phyloP scores from a whole-genome alignment of 1,140 invertebrate genomes.

The Drosophila carrolli region DNA sequence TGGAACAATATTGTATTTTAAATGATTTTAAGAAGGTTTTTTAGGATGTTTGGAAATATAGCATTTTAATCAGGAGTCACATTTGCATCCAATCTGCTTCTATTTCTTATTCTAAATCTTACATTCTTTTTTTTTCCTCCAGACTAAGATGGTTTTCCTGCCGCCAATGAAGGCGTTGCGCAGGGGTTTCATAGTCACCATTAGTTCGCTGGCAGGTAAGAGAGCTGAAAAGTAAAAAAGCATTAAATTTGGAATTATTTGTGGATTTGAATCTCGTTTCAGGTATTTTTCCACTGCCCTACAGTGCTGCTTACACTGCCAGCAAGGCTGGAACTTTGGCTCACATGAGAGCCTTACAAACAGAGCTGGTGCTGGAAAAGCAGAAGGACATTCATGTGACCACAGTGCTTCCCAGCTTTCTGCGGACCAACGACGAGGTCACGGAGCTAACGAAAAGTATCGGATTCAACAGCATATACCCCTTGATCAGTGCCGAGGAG shows the following conservation, averaged over 20 bases:
- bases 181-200: conserved; percentile 93
- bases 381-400: conserved; percentile 46
- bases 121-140: conserved; percentile 4
- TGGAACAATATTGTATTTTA: too few species aligned
- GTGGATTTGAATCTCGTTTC: background rate
- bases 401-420: conserved; percentile 54
- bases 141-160: conserved; percentile 89
- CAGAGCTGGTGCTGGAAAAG: conserved; percentile 46
- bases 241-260: background rate
- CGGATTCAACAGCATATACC: conserved; percentile 26
- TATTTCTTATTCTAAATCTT: too few species aligned
- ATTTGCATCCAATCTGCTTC: too few species aligned
- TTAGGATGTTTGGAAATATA: too few species aligned
- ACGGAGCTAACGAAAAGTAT: conserved; percentile 1
- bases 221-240: background rate
- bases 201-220: conserved; percentile 91
- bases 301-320: conserved; percentile 86
- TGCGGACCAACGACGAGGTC: conserved; percentile 48
- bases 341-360: conserved; percentile 88
- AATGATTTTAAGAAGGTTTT: too few species aligned
- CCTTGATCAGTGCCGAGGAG: conserved; percentile 35
- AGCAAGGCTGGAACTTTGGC: conserved; percentile 90
- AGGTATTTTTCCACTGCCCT: conserved; percentile 49
- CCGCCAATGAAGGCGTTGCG: conserved; percentile 93
- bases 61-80: too few species aligned